Evolutionary conservation across 2,113 vertebrate species (phyloP).

Genomic region (Rousettus leschenaultii): DNA sequence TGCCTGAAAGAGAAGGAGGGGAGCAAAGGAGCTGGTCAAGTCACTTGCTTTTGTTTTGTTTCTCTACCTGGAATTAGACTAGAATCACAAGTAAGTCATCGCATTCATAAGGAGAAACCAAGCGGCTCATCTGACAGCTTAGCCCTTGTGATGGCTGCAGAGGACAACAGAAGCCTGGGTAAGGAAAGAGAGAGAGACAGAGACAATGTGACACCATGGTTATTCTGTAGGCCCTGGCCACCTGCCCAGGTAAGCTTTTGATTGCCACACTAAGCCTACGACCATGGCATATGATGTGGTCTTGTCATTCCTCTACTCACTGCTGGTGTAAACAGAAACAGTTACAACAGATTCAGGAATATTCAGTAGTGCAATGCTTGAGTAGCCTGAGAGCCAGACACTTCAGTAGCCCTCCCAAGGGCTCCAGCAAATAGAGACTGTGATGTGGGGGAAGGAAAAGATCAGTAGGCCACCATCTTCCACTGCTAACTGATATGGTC

Average conservation of each 20-base stretch:
- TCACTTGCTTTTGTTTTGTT: background rate
- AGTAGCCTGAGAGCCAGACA: background rate
- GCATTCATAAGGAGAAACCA: background rate
- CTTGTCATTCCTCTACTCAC: background rate
- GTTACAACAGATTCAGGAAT: background rate
- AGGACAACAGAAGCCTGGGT: background rate
- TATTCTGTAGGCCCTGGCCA: background rate
- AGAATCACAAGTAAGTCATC: background rate
- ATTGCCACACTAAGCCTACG: background rate
- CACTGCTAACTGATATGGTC: background rate
- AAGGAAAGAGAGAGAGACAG: background rate
- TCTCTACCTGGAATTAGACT: background rate
- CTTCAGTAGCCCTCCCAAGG: background rate
- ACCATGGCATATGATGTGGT: background rate
- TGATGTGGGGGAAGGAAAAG: background rate
- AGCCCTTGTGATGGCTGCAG: constrained; percentile 14
- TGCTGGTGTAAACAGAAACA: background rate
- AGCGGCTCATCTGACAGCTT: background rate
- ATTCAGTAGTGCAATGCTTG: background rate
- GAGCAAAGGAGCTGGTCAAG: background rate
- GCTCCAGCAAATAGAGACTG: background rate
- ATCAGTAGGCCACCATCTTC: background rate
- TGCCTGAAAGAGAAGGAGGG: background rate
- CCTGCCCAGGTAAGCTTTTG: background rate
- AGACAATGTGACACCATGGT: background rate